Evolutionary conservation across 2,113 vertebrate genomes (phyloP).

Genomic region (Ochotona curzoniae): DNA sequence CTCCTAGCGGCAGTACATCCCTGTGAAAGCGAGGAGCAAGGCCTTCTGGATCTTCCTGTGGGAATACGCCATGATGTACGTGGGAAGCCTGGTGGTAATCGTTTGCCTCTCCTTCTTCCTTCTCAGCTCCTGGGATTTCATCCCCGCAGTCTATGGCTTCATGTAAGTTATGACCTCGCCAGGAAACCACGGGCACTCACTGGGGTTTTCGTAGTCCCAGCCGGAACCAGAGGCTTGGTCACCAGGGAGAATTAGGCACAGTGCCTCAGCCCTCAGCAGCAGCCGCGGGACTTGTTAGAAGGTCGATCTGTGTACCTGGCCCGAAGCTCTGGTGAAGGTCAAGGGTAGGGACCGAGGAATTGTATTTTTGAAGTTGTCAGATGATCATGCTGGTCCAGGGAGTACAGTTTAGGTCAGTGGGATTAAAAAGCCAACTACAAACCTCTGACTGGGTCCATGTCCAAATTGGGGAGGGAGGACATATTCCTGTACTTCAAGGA

Average conservation of each 20-base stretch:
- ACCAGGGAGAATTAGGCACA: not conserved
- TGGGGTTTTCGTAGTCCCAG: conserved; percentile 47
- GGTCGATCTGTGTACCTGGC: not conserved
- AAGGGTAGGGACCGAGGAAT: not conserved
- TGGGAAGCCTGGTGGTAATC: conserved; percentile 93
- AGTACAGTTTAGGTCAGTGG: not conserved
- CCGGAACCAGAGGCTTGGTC: not conserved
- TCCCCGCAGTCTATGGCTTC: conserved; percentile 97
- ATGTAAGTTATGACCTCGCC: conserved; percentile 90
- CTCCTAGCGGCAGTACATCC: conserved; percentile 93
- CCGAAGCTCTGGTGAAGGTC: not conserved
- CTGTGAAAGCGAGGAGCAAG: conserved; percentile 89
- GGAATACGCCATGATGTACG: conserved; percentile 93
- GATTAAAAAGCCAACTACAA: not conserved
- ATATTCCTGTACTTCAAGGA: not conserved
- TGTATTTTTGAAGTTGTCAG: conserved; percentile 40
- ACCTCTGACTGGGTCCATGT: not conserved
- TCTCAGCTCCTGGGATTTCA: conserved; percentile 97
- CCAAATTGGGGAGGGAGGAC: not conserved
- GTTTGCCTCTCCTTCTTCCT: conserved; percentile 97
- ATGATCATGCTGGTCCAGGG: not conserved
- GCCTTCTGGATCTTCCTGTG: conserved; percentile 94
- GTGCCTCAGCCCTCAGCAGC: not conserved
- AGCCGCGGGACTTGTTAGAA: not conserved
- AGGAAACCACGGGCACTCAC: conserved; percentile 50